Conservation (phyloP, 2,113 vertebrate species). For the Hassar affinis region DNA sequence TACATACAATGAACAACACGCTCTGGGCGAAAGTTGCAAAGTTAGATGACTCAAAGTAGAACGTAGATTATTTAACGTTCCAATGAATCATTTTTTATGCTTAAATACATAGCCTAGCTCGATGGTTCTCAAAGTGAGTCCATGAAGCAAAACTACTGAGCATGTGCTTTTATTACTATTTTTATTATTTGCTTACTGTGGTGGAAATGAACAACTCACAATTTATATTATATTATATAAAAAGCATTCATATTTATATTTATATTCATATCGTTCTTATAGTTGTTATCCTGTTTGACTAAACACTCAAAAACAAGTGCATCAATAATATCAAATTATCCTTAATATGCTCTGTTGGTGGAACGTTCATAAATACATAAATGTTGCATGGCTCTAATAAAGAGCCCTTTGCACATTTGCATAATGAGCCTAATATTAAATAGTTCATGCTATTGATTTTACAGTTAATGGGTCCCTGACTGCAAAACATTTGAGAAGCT, state of each 20-base stretch:
- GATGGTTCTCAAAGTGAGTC: neutral
- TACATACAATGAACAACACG: neutral
- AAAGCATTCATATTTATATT: too few relatives aligned
- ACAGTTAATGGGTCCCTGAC: neutral
- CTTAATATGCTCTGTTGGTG: neutral
- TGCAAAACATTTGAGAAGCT: neutral
- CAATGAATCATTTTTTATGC: neutral
- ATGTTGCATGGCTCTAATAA: neutral
- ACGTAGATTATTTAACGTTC: neutral
- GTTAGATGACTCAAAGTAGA: neutral
- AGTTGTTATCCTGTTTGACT: neutral
- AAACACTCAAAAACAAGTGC: neutral
- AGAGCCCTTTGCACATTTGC: neutral
- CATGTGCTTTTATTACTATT: neutral
- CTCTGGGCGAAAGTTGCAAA: neutral
- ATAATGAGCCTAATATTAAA: neutral
- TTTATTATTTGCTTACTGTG: neutral
- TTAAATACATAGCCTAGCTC: too few relatives aligned
- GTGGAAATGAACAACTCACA: neutral
- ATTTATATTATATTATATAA: too few relatives aligned
- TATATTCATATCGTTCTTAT: too few relatives aligned
- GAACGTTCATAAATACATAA: neutral
- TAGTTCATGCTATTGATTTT: neutral
- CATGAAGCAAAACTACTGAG: neutral
- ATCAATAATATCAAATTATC: neutral